Evolutionary conservation across 2,888 invertebrate genomes (phyloP), one percentile per base, ranked within the genome.

Genomic region (Aphidius colemani): DNA sequence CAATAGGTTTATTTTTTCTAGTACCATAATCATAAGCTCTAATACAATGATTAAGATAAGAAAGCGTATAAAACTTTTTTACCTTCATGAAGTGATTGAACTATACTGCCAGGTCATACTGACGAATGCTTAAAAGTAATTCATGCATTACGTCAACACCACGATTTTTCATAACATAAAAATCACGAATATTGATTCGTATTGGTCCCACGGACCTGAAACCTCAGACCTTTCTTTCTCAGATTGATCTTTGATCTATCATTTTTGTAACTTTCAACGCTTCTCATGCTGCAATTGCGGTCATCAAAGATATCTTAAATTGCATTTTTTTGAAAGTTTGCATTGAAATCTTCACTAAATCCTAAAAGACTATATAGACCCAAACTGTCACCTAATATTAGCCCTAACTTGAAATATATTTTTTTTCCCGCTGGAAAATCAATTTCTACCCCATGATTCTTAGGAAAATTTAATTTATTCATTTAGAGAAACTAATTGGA

Each of bases 321-420:
- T 3, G 68, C 40, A 6, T 59, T 30, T 57, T 62, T 64, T n/a
- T 49, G 70, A 13, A 51, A 13, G 7, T 46, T 45, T 7, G 58
- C 57, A n/a, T 48, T 66, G 53, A 71, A 73, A 53, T 66, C 64
- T 66, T 68, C 68, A 41, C 6, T 45, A n/a, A 71, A 68, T 6
- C 72, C 70, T 41, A 67, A 50, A 53, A 70, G 56, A 3, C 46
- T 51, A 61, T 72, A 59, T 8, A 67, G 30, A 4, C 69, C 70
- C 4, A 68, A 41, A 64, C 71, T 71, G 53, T 69, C 71, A 9
- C 70, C 71, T 7, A 69, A 7, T 51, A 71, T 66, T 6, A 66
- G 46, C 7, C 53, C 48, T 40, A 71, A 45, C 10, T 66, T 53
- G 45, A 72, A 72, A 61, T 59, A 69, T 59, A 68, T 61, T 57